Percentiles rank a stretch among this genome's conserved stretches.
Conservation (phyloP, 2,113 vertebrate species). For the Pionites leucogaster region DNA sequence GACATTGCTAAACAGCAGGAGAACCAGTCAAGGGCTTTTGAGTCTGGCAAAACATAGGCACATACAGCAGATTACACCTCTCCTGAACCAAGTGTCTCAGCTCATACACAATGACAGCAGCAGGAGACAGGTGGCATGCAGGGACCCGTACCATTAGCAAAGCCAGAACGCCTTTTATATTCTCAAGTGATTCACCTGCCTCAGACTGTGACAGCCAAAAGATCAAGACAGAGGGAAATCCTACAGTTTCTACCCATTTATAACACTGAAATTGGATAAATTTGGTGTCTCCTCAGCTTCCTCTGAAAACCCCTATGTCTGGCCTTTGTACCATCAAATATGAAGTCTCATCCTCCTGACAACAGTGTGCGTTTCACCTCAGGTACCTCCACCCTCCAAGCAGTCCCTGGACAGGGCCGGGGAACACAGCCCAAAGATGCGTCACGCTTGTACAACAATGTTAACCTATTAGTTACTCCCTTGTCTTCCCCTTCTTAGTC, state of each 20-base stretch:
- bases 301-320: neutral
- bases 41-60: neutral
- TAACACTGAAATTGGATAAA: neutral
- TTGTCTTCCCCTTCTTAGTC: neutral
- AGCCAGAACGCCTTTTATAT: neutral
- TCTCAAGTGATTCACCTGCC: neutral
- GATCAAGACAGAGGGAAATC: neutral
- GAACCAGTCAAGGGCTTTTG: neutral
- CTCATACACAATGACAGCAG: constrained; percentile 6
- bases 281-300: fast-evolving
- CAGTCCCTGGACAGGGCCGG: neutral
- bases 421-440: neutral
- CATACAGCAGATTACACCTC: neutral
- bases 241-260: neutral
- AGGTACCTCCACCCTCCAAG: neutral
- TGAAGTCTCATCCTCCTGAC: neutral
- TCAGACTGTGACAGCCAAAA: neutral
- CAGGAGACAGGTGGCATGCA: neutral
- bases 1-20: constrained; percentile 31
- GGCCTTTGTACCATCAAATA: neutral
- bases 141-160: neutral
- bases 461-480: neutral
- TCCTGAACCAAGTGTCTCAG: neutral
- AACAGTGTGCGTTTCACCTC: neutral
- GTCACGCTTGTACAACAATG: neutral